Evolutionary conservation across 53 echinoderm and acorn worm species (phyloP).

Genomic region (Holothuria scabra): DNA sequence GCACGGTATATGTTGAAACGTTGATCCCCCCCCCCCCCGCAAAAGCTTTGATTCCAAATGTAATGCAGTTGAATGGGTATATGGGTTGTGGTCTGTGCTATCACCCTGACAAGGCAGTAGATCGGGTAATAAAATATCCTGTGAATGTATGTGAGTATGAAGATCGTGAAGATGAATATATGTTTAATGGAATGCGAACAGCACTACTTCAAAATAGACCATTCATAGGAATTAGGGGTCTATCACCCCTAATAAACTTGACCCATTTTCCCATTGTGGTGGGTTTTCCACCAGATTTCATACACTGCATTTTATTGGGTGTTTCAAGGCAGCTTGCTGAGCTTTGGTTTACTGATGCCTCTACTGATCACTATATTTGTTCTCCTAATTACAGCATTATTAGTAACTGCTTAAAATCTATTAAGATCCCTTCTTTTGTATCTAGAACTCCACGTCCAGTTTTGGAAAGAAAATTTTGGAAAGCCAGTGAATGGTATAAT

Average conservation of each 20-base stretch:
- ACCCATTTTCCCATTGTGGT: constrained; percentile 44
- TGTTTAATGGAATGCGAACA: constrained; percentile 46
- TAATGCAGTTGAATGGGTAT: constrained; percentile 61
- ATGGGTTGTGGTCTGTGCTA: constrained; percentile 56
- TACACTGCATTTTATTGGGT: constrained; percentile 58
- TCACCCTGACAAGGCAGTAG: constrained; percentile 46
- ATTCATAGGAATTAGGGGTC: constrained; percentile 52
- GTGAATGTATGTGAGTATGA: constrained; percentile 51
- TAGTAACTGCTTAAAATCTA: neutral
- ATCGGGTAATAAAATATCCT: constrained; percentile 54
- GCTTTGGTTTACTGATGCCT: constrained; percentile 53
- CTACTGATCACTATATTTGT: constrained; percentile 51
- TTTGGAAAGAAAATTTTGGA: constrained; percentile 41
- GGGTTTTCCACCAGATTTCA: constrained; percentile 59
- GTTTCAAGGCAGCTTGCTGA: constrained; percentile 53
- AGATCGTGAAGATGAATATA: constrained; percentile 49
- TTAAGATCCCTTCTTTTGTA: constrained; percentile 1
- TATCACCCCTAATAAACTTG: constrained; percentile 39
- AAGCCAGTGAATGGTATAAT: constrained; percentile 46
- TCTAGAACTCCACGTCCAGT: constrained; percentile 11
- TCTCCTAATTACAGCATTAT: neutral
- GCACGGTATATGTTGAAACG: constrained; percentile 57
- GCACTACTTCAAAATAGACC: constrained; percentile 46
- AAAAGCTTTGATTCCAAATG: constrained; percentile 59
- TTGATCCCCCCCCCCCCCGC: constrained; percentile 59